Base-by-base conservation (phyloP, 1,140 invertebrate genomes). In the Belonocnema kinseyi region DNA sequence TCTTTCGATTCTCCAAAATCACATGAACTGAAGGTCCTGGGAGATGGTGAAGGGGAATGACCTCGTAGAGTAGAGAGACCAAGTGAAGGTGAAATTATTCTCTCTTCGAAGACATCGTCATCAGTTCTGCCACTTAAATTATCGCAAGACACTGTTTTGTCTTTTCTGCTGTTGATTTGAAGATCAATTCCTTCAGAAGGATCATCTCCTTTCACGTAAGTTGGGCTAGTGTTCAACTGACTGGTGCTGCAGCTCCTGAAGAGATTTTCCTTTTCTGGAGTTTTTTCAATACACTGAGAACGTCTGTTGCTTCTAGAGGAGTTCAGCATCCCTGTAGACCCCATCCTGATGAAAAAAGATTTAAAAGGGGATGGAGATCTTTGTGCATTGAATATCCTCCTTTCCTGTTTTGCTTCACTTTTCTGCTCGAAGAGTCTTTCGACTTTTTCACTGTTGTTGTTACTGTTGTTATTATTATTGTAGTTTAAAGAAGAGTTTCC, bases 171-270 rank as follows among this genome's bases (percentile, higher is more conserved):
- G 16, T 88, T 84, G 66, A 93, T 92, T 79, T 93, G 92, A 56
- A 95, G 91, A 85, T 95, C 95, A 61, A 96, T 93, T 17, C 95
- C 95, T 83, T 96, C 95, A 11, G 95, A 95, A 16, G 95, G 95
- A 91, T 96, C 95, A 82, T 96, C 95, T 53, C 94, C 95, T 85
- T 95, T 95, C 16, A 96, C 93, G 85, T 96, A 96, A n/a, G 93
- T 94, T 0, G 94, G 95, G 77, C 92, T 92, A 54, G 90, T 92
- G 73, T 93, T 93, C 78, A 96, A 87, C 83, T 95, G 95, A 71
- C 95, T 96, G 14, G 95, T 96, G 66, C 95, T 96, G 83, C 94
- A 95, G 84, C 95, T 96, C 71, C 95, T 92, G 85, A 95, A 96
- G n/a, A 96, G 90, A 80, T 92, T 93, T 17, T 93, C 88, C 71